A percentile compares a stretch with the other conserved stretches of the same genome.
Conservation (phyloP, 2,888 invertebrate species). For the Euphydryas editha region DNA sequence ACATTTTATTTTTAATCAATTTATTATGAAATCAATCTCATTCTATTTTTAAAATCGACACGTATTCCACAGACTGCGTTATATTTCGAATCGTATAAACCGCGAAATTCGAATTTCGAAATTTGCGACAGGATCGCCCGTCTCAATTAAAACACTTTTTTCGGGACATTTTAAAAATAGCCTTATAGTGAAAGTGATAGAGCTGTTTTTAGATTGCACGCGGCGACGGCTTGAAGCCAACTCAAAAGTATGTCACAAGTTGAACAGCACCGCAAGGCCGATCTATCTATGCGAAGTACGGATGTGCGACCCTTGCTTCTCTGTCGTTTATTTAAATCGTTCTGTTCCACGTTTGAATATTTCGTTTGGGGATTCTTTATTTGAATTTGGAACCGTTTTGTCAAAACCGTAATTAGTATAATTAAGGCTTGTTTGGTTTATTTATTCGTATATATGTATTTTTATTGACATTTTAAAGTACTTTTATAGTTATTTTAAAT, state of each 20-base stretch:
- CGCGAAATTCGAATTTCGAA: slow-evolving; percentile 75
- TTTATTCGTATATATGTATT: not conserved
- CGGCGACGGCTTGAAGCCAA: slow-evolving; percentile 75
- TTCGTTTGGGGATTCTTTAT: slow-evolving; percentile 16
- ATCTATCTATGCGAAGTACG: slow-evolving; percentile 78
- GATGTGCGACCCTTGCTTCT: slow-evolving; percentile 64
- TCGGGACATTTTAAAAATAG: slow-evolving; percentile 40
- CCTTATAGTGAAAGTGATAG: slow-evolving; percentile 46
- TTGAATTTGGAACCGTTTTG: not conserved
- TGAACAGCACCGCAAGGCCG: slow-evolving; percentile 81
- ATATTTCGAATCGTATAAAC: slow-evolving; percentile 29
- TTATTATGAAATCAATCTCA: not conserved
- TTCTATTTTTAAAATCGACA: slow-evolving; percentile 9
- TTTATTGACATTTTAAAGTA: too few relatives aligned
- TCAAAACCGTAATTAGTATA: not conserved
- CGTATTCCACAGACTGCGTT: slow-evolving; percentile 6
- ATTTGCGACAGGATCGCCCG: slow-evolving; percentile 63
- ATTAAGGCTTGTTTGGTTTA: not conserved
- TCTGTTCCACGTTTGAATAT: slow-evolving; percentile 39
- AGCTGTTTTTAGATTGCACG: slow-evolving; percentile 56
- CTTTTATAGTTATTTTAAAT: too few relatives aligned
- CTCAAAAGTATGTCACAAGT: slow-evolving; percentile 81
- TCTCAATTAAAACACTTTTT: slow-evolving; percentile 57
- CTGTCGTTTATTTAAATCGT: slow-evolving; percentile 49
- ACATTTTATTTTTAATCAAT: too few relatives aligned